Percentiles rank a stretch among this genome's conserved stretches.
Evolutionary conservation across 2,888 invertebrate genomes (phyloP).

Genomic region (Megalurothrips usitatus): DNA sequence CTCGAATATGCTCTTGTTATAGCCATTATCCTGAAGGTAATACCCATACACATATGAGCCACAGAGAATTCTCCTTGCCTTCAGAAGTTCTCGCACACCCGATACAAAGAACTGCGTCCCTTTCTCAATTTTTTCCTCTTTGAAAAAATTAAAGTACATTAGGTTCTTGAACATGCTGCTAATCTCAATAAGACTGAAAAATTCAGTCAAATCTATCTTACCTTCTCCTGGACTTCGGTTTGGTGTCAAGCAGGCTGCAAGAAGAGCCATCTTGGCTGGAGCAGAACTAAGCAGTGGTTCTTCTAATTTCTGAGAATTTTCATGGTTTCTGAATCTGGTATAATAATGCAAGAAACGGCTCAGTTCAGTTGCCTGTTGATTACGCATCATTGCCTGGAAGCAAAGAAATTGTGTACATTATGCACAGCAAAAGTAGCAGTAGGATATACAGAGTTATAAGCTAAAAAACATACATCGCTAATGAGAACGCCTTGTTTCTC

Average conservation of each 20-base stretch:
- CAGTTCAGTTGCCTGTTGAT: slow-evolving; percentile 49
- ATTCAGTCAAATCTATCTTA: slow-evolving; percentile 36
- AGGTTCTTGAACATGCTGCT: not conserved
- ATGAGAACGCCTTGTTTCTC: slow-evolving; percentile 56
- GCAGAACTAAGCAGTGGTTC: slow-evolving; percentile 56
- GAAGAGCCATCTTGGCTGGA: slow-evolving; percentile 58
- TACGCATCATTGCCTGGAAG: slow-evolving; percentile 53
- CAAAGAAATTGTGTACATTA: too few relatives aligned
- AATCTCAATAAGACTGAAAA: slow-evolving; percentile 6
- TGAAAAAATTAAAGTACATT: not conserved
- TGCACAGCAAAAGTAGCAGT: not conserved
- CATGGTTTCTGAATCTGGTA: slow-evolving; percentile 60
- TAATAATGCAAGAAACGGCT: slow-evolving; percentile 63
- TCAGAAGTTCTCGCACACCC: slow-evolving; percentile 59
- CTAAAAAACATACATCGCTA: slow-evolving; percentile 47
- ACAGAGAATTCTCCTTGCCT: slow-evolving; percentile 58
- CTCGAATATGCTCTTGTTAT: slow-evolving; percentile 62
- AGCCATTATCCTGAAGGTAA: slow-evolving; percentile 60
- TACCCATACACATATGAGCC: slow-evolving; percentile 66
- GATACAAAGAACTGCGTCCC: slow-evolving; percentile 55
- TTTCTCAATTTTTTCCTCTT: slow-evolving; percentile 18
- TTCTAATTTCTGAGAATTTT: slow-evolving; percentile 60
- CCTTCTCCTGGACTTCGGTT: slow-evolving; percentile 44
- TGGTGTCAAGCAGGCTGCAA: slow-evolving; percentile 51
- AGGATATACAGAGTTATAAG: slow-evolving; percentile 32